These are phyloP conservation scores for Parnassius glacialis DNA, from an alignment of 2,888 invertebrate genomes.

Conservation along the genomic window DNA sequence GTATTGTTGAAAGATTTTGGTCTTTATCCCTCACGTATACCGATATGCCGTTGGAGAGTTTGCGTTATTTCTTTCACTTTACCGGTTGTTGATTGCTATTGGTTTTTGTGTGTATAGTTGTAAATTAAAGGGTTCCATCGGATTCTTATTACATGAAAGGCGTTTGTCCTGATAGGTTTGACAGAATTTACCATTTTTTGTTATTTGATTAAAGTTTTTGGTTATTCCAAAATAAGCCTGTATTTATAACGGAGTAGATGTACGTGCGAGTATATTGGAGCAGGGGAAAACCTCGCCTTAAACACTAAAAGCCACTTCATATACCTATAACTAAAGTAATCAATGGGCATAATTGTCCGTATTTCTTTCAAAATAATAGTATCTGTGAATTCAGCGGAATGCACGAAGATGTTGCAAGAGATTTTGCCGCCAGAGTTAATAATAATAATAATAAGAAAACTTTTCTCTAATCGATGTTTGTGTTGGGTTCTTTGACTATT, in stretches of 20 bases:
- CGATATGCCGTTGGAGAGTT: constrained; percentile 21
- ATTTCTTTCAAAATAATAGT: no score
- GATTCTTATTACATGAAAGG: constrained; percentile 32
- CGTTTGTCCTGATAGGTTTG: constrained; percentile 31
- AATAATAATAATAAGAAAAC: background rate
- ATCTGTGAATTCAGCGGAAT: no score
- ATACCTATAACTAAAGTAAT: no score
- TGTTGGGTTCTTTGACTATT: constrained; percentile 31
- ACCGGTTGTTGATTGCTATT: constrained; percentile 34
- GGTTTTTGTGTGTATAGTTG: constrained; percentile 24
- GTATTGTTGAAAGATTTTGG: constrained; percentile 5
- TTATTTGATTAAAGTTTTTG: constrained; percentile 23
- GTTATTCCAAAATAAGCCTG: no score
- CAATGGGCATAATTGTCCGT: no score
- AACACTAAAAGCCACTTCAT: no score
- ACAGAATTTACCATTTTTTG: constrained; percentile 27
- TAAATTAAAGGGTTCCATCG: constrained; percentile 33
- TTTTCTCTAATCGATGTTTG: constrained; percentile 24
- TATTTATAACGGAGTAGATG: no score
- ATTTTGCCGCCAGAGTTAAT: no score
- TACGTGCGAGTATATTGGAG: no score
- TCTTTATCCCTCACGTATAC: constrained; percentile 23
- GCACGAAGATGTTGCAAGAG: no score
- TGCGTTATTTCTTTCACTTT: constrained; percentile 28
- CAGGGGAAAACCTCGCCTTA: no score